Base-by-base conservation (phyloP, 2,888 invertebrate genomes). In the Orgyia antiqua region DNA sequence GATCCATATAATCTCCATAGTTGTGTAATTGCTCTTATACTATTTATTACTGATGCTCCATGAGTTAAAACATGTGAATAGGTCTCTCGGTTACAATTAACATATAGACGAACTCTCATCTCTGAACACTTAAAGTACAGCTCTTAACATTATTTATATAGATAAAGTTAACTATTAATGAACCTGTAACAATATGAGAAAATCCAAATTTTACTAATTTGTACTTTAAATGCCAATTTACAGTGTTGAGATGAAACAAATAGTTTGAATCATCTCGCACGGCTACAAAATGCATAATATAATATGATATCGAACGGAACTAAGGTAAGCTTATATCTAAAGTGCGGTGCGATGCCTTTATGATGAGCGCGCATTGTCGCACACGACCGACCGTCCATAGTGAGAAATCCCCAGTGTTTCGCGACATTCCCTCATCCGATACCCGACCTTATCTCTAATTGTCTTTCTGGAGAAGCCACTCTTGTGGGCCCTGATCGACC, bases 61-160 rank as follows among this genome's bases (percentile, higher is more conserved):
- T 36, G 51, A 55, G 33, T 59, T 57, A 56, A 63, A 60, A 57
- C 45, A 47, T 68, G 64, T 63, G 20, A 20, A 20, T 9, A 7
- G 10, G 10, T 10, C 3, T 10, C 69, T 62, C 70, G 63, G 59
- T 77, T 74, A 77, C 82, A 75, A 67, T 69, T 58, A 71, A 80
- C 73, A 69, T 63, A 73, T 68, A 71, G 63, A 76, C 68, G 68
- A 71, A 60, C 72, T 71, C 65, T 71, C 69, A 74, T 79, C 82
- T 82, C 82, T 80, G 82, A 84, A 84, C 84, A 86, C 84, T 84
- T 84, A 86, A 84, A 86, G 84, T 84, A 86, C 84, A 80, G 79
- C 78, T 82, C 82, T 84, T 83, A 83, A 79, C 66, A 79, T 78
- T 83, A 82, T 68, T 58, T 75, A 69, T 77, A 77, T 71, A 62